Conservation (phyloP, 2,113 vertebrate genomes). For the Callocephalon fimbriatum region DNA sequence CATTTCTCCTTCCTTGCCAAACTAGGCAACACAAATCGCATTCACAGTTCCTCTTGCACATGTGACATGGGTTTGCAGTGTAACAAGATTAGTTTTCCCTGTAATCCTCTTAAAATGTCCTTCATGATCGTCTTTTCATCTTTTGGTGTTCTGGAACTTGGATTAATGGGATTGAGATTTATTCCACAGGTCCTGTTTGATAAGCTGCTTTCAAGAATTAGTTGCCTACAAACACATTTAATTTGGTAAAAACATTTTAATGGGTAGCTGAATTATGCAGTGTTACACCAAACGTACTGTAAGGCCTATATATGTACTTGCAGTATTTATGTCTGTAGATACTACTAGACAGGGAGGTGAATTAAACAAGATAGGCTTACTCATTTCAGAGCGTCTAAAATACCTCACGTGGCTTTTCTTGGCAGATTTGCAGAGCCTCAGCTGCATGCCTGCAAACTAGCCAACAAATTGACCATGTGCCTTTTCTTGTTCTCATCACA, state of each 20-base stretch:
- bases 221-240: not conserved
- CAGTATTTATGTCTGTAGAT: not conserved
- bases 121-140: constrained; percentile 53
- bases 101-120: constrained; percentile 54
- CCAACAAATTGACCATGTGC: rapidly evolving
- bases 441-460: not conserved
- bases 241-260: not conserved
- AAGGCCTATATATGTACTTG: not conserved
- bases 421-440: not conserved
- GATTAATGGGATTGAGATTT: constrained; percentile 39
- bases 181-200: constrained; percentile 1
- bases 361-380: not conserved
- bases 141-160: constrained; percentile 16
- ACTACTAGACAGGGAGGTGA: not conserved
- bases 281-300: not conserved
- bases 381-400: not conserved
- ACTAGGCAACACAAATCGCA: not conserved
- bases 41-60: not conserved
- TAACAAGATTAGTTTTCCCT: constrained; percentile 58
- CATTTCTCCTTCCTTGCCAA: not conserved
- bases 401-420: not conserved
- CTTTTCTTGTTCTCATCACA: not conserved
- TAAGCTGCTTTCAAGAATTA: constrained; percentile 41
- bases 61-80: not conserved
- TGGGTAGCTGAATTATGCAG: not conserved